Evolutionary conservation across 2,888 invertebrate species (phyloP).

Genomic region (Oxytorus armatus): DNA sequence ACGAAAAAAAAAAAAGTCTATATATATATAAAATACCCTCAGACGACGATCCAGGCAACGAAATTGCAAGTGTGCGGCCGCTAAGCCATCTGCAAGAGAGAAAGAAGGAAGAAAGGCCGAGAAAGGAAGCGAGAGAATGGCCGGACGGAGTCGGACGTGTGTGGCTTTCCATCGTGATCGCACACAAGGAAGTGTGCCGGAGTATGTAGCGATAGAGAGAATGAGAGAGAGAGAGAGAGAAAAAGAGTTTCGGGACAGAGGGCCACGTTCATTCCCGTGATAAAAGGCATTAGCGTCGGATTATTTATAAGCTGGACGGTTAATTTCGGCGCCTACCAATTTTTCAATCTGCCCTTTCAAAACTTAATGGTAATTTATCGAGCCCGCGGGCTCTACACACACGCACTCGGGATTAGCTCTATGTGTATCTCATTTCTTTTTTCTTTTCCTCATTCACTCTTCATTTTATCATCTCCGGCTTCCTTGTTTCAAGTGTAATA

Average conservation of each 20-base stretch:
- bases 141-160: not conserved
- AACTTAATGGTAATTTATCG: conserved; percentile 73
- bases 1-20: conserved; percentile 11
- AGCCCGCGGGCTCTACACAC: conserved; percentile 59
- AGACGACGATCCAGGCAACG: conserved; percentile 25
- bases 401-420: conserved; percentile 33
- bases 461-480: conserved; percentile 27
- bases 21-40: conserved; percentile 11
- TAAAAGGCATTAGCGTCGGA: conserved; percentile 80
- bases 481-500: conserved; percentile 9
- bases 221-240: conserved; percentile 26
- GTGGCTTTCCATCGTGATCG: not conserved
- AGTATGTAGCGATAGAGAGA: not conserved
- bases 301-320: conserved; percentile 79
- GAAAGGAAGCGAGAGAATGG: not conserved
- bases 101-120: conserved; percentile 12
- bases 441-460: conserved; percentile 22
- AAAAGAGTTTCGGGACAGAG: conserved; percentile 51
- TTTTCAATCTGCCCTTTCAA: conserved; percentile 74
- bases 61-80: conserved; percentile 36
- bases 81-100: conserved; percentile 36
- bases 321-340: conserved; percentile 78
- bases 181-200: conserved; percentile 20
- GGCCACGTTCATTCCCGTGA: conserved; percentile 72
- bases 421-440: conserved; percentile 19